These are phyloP conservation scores for Coptotermes formosanus DNA, from an alignment of 1,140 invertebrate genomes.

Conservation along the genomic window DNA sequence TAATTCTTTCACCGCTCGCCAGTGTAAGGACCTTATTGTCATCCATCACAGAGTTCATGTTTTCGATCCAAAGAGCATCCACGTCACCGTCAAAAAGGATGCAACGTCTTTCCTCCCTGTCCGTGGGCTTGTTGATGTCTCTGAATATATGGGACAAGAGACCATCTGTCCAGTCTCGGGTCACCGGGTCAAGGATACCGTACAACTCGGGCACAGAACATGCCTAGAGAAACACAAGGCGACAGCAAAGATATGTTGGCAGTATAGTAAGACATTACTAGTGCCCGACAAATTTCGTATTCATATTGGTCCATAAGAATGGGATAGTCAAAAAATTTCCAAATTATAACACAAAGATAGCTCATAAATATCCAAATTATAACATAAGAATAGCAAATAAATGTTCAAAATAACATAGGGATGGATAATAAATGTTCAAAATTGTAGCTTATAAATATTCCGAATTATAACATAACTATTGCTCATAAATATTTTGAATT, in stretches of 20 bases:
- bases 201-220: conserved; percentile 86
- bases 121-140: conserved; percentile 74
- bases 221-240: conserved; percentile 55
- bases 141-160: conserved; percentile 87
- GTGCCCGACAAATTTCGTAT: too few species aligned
- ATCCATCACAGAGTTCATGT: conserved; percentile 97
- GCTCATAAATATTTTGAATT: too few species aligned
- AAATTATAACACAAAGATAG: too few species aligned
- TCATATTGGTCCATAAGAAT: too few species aligned
- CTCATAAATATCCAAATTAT: too few species aligned
- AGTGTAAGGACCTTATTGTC: conserved; percentile 87
- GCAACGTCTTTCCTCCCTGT: conserved; percentile 69
- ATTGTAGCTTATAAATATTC: too few species aligned
- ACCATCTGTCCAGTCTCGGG: conserved; percentile 90
- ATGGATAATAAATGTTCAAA: too few species aligned
- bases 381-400: too few species aligned
- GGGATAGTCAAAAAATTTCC: too few species aligned
- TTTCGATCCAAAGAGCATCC: conserved; percentile 91
- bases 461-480: too few species aligned
- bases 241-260: conserved; percentile 43
- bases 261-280: background rate
- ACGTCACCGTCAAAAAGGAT: conserved; percentile 92
- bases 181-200: conserved; percentile 80
- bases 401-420: too few species aligned
- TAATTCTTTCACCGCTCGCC: conserved; percentile 86